Base-by-base conservation (phyloP, 2,888 invertebrate genomes). In the Pedicia rivosa region DNA sequence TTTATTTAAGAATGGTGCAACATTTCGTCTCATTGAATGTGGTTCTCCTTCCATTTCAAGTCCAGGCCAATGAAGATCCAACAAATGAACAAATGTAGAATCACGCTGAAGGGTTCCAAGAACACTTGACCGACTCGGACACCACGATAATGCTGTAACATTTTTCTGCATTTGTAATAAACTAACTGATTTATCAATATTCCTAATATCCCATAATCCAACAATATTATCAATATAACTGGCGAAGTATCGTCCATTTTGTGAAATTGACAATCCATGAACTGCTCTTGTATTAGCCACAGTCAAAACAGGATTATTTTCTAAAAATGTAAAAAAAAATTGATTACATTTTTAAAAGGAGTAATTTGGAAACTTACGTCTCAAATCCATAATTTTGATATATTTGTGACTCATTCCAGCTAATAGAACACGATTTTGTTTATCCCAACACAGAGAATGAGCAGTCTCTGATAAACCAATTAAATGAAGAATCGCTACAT, bases 361-460 rank as follows among this genome's bases (percentile, higher is more conserved):
- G 20, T 20, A 20, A 20, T 6, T 5, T n/a, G n/a, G 22, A 22
- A 17, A 47, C 52, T 52, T 59, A 87, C 91, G 90, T 70, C 92
- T 67, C 4, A 91, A 69, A 62, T 94, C 94, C 53, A 84, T 82
- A 24, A 94, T 68, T 59, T 86, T 84, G 29, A 95, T 74, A 49
- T 78, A 74, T 51, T 91, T 91, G 48, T 78, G 72, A 59, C 87
- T 91, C 70, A 90, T 82, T 32, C 91, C 91, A n/a, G 86, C 78
- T 2, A 87, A 74, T 22, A 92, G 67, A 3, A 80, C 73, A 46
- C 79, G 74, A 36, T 75, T 70, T 40, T 78, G 73, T 45, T 72
- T 71, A 44, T 73, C 78, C 92, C 92, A 94, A 27, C 81, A 72
- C 19, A 91, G 65, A 5, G 84, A 84, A 59, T 87, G 78, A 0